phyloP scores from a whole-genome alignment of 2,888 invertebrate genomes.

The Terebella lapidaria region DNA sequence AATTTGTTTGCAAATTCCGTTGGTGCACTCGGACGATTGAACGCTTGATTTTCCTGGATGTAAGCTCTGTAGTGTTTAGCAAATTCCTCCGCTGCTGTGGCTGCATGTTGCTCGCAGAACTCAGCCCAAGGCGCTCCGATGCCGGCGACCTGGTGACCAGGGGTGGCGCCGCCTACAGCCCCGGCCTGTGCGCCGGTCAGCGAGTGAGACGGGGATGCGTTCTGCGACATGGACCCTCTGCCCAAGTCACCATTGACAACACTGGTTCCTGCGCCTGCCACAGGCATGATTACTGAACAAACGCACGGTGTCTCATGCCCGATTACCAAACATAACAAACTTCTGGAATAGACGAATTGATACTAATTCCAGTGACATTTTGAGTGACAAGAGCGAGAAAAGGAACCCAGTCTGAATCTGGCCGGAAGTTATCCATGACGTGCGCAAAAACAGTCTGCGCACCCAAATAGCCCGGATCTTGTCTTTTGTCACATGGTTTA shows the following conservation, averaged over 20 bases:
- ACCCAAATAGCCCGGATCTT: too few species aligned
- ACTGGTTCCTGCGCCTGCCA: not conserved
- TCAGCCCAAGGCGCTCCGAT: conserved; percentile 27
- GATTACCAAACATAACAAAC: too few species aligned
- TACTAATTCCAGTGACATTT: too few species aligned
- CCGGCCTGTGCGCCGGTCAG: not conserved
- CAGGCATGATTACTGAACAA: not conserved
- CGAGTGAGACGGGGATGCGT: not conserved
- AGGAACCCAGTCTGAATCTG: too few species aligned
- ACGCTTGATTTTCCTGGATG: conserved; percentile 63
- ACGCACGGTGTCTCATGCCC: too few species aligned
- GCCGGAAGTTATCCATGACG: too few species aligned
- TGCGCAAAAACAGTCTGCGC: too few species aligned
- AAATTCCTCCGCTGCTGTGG: conserved; percentile 78
- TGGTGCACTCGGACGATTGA: conserved; percentile 62
- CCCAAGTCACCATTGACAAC: not conserved
- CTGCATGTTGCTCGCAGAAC: conserved; percentile 64
- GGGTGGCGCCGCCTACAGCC: not conserved
- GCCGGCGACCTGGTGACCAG: not conserved
- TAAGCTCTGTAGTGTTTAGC: conserved; percentile 79
- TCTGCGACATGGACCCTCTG: not conserved
- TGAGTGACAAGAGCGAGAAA: too few species aligned
- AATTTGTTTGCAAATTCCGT: conserved; percentile 77
- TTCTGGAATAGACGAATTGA: too few species aligned
- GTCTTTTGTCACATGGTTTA: too few species aligned